Base-by-base conservation (phyloP, 2,797 vertebrate species). In the Sebastes alutus region DNA sequence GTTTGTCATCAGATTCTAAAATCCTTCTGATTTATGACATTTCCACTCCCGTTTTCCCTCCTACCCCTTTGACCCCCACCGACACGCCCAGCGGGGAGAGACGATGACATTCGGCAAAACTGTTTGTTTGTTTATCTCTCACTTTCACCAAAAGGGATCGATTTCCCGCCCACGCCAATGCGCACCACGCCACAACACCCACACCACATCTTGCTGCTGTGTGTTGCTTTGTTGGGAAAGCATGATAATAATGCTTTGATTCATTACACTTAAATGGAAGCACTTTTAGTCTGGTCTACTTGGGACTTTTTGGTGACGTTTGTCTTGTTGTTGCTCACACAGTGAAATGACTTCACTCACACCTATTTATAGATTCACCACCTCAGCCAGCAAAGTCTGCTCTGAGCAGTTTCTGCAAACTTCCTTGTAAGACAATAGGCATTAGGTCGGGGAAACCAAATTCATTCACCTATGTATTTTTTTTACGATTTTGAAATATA, bases 1-100 rank as follows among this genome's bases (percentile, higher is more conserved):
- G 93, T 96, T 97, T 97, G 95, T 97, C 96, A 96, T 96, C 97
- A 97, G 95, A 97, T 97, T 96, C 96, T 97, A 96, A 96, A 97
- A 97, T 96, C 94, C 91, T 54, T 89, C 87, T 98, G 97, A 98
- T 97, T 97, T 97, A 96, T 93, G 86, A 92, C 94, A 91, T 96
- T 96, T 94, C 91, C 92, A 92, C 88, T 90, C 81, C 84, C 80
- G 88, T 92, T 93, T 93, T 92, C 88, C 88, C 75, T 74, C 83
- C 88, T 80, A 78, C 89, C 85, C 89, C 88, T 87, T 92, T 95
- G 92, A 94, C 93, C 91, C 81, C 72, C 65, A 6, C 88, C 81
- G 59, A 88, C 89, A 90, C 77, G 69, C 91, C 81, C 91, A 85
- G 87, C 89, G 20, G 91, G 90, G 87, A 86, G 87, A 88, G 87